A percentile compares a stretch with the other conserved stretches of the same genome.
phyloP scores from a whole-genome alignment of 2,113 vertebrate species.

The Sinocyclocheilus maitianheensis region DNA sequence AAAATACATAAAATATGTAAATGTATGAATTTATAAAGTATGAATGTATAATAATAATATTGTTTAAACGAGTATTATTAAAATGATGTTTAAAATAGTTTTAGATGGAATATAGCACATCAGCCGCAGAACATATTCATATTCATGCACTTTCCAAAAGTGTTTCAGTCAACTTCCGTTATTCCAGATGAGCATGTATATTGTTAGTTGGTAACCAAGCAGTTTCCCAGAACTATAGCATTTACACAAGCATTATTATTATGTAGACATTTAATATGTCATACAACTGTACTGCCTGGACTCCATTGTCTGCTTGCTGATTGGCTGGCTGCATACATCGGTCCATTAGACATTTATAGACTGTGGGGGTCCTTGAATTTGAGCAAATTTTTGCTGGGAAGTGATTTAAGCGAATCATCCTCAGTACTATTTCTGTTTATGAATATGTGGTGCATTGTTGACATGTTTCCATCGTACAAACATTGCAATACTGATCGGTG shows the following conservation, averaged over 20 bases:
- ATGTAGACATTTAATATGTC: neutral
- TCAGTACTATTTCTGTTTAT: slow-evolving; percentile 6
- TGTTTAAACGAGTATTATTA: too few species aligned
- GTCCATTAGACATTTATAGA: neutral
- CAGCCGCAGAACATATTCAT: neutral
- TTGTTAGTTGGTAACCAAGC: neutral
- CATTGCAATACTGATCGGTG: slow-evolving; percentile 13
- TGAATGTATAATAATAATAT: too few species aligned
- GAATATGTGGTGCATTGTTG: slow-evolving; percentile 18
- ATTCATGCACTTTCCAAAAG: neutral
- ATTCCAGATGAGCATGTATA: neutral
- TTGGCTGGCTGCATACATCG: neutral
- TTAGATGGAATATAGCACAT: neutral
- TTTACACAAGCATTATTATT: neutral
- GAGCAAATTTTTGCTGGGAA: neutral
- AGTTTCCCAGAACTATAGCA: neutral
- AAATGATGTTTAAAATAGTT: neutral
- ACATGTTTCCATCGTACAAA: slow-evolving; percentile 19
- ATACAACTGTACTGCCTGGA: too few species aligned
- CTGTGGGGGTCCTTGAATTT: neutral
- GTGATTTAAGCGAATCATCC: neutral
- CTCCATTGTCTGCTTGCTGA: neutral
- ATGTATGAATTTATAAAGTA: too few species aligned
- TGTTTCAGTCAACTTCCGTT: neutral
- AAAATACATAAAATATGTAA: too few species aligned